phyloP scores from a whole-genome alignment of 2,113 vertebrate genomes.

The Pionites leucogaster region DNA sequence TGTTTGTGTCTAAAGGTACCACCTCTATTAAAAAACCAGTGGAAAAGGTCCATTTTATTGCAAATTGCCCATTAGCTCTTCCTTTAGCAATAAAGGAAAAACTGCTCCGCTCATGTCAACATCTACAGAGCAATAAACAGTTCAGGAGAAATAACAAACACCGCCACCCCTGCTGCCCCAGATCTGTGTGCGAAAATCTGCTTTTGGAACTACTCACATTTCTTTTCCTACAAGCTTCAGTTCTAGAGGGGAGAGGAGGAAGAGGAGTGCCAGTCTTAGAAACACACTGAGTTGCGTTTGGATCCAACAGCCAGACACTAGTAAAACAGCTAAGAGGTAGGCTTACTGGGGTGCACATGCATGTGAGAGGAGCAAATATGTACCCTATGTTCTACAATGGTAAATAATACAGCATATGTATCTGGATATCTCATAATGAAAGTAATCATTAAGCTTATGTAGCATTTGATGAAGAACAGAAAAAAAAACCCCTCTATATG shows the following conservation, averaged over 20 bases:
- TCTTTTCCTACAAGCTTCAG: neutral
- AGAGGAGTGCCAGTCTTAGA: neutral
- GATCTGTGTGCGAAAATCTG: neutral
- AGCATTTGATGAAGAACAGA: neutral
- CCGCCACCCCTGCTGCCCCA: accelerated
- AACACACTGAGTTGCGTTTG: neutral
- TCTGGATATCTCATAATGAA: neutral
- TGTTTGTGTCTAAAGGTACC: neutral
- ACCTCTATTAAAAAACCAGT: neutral
- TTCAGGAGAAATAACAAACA: neutral
- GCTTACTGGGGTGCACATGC: neutral
- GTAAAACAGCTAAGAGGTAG: neutral
- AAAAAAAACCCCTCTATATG: neutral
- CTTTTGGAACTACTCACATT: neutral
- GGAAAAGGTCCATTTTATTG: neutral
- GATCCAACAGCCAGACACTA: neutral
- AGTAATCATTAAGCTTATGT: neutral
- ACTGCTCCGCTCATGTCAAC: neutral
- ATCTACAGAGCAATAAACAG: neutral
- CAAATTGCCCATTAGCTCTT: neutral
- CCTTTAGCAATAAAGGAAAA: neutral
- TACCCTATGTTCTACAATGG: neutral
- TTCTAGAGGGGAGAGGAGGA: neutral
- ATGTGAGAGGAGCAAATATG: neutral
- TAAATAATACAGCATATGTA: neutral